A percentile compares a stretch with the other conserved stretches of the same genome.
Conservation (phyloP, 2,888 invertebrate genomes). For the Leptopterna dolabrata region DNA sequence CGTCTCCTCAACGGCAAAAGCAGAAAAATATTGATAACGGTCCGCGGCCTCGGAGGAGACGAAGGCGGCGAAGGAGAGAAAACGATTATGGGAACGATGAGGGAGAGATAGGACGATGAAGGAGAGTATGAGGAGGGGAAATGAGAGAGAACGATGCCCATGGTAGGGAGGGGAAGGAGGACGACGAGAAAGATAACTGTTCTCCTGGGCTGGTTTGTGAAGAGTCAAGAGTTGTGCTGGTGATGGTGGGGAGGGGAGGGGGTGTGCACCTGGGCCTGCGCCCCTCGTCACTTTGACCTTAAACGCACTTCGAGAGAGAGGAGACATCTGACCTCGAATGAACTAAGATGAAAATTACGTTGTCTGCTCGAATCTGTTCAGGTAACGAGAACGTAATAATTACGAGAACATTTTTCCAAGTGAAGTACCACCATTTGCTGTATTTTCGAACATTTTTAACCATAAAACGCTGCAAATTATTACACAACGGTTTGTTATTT, state of each 20-base stretch:
- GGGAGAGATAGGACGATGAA: background rate
- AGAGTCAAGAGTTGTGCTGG: no score
- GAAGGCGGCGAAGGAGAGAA: background rate
- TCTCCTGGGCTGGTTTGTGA: background rate
- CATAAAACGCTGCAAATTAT: no score
- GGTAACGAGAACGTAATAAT: no score
- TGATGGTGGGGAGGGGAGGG: background rate
- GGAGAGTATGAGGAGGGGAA: background rate
- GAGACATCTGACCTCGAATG: background rate
- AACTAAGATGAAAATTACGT: background rate
- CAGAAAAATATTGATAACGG: constrained; percentile 45
- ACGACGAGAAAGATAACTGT: constrained; percentile 22
- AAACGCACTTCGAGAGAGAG: background rate
- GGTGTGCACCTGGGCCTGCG: background rate
- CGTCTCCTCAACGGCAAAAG: background rate
- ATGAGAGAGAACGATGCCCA: background rate
- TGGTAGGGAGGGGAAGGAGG: background rate
- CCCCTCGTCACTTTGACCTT: background rate
- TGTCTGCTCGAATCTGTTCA: no score
- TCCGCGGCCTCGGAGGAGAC: background rate
- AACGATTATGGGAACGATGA: background rate
- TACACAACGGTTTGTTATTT: no score
- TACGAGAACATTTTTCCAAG: no score
- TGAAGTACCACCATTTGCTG: no score
- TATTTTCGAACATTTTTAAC: no score